phyloP scores from a whole-genome alignment of 2,113 vertebrate species.

The Penelope pileata region DNA sequence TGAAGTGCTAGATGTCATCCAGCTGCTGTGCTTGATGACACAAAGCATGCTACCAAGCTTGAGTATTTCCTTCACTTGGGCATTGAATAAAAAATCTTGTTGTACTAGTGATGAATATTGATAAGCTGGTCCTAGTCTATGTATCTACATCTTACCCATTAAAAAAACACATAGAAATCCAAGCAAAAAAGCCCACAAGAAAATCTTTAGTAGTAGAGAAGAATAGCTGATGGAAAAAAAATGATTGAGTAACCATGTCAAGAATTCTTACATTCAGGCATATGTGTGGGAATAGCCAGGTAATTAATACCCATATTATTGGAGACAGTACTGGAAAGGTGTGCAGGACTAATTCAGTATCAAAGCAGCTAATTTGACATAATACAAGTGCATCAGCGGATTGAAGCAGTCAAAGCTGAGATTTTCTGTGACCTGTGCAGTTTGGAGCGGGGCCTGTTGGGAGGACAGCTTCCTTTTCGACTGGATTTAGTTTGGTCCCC shows the following conservation, averaged over 20 bases:
- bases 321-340: background rate
- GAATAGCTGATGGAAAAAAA: background rate
- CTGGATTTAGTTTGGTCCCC: background rate
- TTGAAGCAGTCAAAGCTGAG: background rate
- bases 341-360: background rate
- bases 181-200: background rate
- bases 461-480: background rate
- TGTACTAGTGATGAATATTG: background rate
- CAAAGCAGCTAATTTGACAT: background rate
- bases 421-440: background rate
- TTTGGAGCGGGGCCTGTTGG: background rate
- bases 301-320: background rate
- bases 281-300: background rate
- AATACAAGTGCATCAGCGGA: background rate
- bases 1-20: background rate
- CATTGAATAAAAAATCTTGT: background rate
- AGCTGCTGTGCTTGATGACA: no score
- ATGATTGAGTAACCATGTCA: background rate
- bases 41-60: background rate
- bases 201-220: background rate
- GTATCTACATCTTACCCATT: background rate
- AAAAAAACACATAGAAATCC: no score
- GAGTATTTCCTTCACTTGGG: background rate
- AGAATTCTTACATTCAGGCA: background rate
- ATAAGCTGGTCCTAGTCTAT: background rate